These are phyloP conservation scores for Agonum fuliginosum DNA, from an alignment of 2,888 invertebrate species.

Conservation along the genomic window DNA sequence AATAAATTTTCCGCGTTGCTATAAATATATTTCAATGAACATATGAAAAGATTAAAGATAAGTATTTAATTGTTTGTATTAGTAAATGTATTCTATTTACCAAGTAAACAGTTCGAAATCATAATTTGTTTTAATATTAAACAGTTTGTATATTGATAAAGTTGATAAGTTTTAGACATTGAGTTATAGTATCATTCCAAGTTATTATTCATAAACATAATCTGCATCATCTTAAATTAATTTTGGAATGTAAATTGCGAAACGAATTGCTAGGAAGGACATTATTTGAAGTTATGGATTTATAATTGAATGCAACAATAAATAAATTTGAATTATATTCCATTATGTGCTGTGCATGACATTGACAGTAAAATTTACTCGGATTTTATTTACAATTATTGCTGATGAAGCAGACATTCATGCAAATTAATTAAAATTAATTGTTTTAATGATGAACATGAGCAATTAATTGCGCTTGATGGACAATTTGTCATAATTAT, in stretches of 20 bases:
- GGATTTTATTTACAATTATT: not conserved
- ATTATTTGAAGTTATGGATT: not conserved
- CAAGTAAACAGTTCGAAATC: too few relatives aligned
- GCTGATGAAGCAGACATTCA: not conserved
- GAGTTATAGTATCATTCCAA: too few relatives aligned
- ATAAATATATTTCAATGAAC: too few relatives aligned
- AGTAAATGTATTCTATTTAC: too few relatives aligned
- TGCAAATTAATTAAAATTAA: not conserved
- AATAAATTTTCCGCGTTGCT: too few relatives aligned
- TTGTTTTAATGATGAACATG: not conserved
- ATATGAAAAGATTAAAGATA: too few relatives aligned
- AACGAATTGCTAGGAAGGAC: not conserved
- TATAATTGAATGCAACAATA: not conserved
- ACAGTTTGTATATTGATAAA: too few relatives aligned
- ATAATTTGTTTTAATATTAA: too few relatives aligned
- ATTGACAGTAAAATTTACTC: not conserved
- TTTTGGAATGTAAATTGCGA: too few relatives aligned
- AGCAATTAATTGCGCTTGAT: not conserved
- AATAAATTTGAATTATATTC: not conserved
- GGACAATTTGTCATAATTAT: not conserved
- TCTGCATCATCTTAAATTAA: not conserved
- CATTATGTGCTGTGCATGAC: not conserved
- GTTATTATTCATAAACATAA: too few relatives aligned
- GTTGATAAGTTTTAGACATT: too few relatives aligned
- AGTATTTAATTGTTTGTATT: too few relatives aligned